Conservation (phyloP, 2,888 invertebrate genomes). For the Aphidius colemani region DNA sequence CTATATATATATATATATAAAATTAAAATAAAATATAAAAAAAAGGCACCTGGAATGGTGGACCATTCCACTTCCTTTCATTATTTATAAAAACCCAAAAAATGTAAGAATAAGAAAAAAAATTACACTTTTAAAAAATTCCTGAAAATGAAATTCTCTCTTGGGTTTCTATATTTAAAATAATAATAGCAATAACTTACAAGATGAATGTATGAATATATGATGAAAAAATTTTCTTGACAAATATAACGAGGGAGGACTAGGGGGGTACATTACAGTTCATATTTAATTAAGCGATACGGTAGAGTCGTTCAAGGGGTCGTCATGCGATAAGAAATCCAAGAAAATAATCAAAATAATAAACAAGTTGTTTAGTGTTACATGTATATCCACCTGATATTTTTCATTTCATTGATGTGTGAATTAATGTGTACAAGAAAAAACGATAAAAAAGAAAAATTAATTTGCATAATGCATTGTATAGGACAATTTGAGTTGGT, state of each 20-base stretch:
- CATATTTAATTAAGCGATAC: no score
- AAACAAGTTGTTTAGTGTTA: conserved; percentile 8
- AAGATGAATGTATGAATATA: no score
- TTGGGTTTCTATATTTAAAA: neutral
- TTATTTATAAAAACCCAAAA: neutral
- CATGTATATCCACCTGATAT: conserved; percentile 3
- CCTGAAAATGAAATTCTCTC: neutral
- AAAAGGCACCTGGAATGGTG: neutral
- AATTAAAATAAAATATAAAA: neutral
- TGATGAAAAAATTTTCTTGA: no score
- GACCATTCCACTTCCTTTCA: neutral
- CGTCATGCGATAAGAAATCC: no score
- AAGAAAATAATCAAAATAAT: conserved; percentile 10
- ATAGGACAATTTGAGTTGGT: neutral
- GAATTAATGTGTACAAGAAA: neutral
- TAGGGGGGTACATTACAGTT: no score
- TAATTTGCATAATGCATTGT: no score
- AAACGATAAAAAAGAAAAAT: no score
- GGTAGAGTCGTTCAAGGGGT: no score
- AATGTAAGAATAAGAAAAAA: neutral
- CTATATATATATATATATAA: no score
- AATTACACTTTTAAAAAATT: neutral
- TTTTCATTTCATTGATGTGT: neutral
- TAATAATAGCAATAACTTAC: neutral
- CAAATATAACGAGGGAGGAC: no score